Conservation (phyloP, 2,113 vertebrate genomes). For the Leuciscus idus region DNA sequence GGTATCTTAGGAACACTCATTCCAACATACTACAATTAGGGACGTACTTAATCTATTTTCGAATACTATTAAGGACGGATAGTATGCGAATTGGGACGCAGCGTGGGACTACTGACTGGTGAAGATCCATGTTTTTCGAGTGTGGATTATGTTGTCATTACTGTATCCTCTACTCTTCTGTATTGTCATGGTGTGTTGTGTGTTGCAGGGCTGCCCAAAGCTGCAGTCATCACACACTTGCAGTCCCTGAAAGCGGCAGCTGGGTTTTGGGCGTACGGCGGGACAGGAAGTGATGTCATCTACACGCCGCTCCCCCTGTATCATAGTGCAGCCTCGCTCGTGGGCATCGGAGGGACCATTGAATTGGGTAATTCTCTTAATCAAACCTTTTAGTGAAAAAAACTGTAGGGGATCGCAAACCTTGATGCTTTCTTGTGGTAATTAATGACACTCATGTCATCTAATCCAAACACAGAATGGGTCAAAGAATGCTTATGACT, state of each 20-base stretch:
- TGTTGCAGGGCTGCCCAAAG: slow-evolving; percentile 87
- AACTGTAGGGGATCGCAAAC: not conserved
- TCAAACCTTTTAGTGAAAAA: not conserved
- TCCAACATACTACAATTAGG: too few relatives aligned
- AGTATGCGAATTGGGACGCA: too few relatives aligned
- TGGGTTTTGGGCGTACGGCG: slow-evolving; percentile 86
- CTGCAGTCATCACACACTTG: slow-evolving; percentile 88
- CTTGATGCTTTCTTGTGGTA: not conserved
- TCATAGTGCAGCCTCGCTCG: slow-evolving; percentile 87
- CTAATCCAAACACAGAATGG: too few relatives aligned
- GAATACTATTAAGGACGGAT: too few relatives aligned
- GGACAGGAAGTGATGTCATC: slow-evolving; percentile 79
- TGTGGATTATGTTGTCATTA: too few relatives aligned
- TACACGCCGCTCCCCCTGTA: slow-evolving; percentile 92
- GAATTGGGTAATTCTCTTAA: slow-evolving; percentile 80
- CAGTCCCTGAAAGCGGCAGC: slow-evolving; percentile 82
- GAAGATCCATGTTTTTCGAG: too few relatives aligned
- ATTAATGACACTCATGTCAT: too few relatives aligned
- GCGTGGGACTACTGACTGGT: too few relatives aligned
- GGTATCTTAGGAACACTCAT: too few relatives aligned
- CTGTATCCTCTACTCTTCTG: not conserved
- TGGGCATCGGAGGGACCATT: slow-evolving; percentile 91
- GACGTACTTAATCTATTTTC: too few relatives aligned
- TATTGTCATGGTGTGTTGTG: not conserved
- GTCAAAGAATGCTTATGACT: too few relatives aligned